Conservation (phyloP, 2,797 vertebrate species). For the Gymnoscopelus microlampas region DNA sequence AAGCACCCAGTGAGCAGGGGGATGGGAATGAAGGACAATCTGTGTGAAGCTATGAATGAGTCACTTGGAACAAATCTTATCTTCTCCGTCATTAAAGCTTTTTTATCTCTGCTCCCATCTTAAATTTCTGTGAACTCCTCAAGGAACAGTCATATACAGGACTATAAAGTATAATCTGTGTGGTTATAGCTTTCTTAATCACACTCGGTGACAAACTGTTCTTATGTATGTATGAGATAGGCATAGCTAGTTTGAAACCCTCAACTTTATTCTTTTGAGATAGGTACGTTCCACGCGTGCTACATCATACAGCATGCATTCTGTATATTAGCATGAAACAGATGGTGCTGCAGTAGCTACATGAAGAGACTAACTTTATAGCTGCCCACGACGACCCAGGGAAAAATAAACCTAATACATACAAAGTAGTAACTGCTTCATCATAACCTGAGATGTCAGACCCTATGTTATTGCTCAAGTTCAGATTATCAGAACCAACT, state of each 20-base stretch:
- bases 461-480: background rate
- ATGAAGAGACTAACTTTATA: background rate
- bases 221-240: conserved; percentile 48
- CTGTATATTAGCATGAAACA: conserved; percentile 11
- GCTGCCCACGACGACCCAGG: background rate
- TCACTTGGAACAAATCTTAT: conserved; percentile 84
- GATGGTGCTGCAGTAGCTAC: too few relatives aligned
- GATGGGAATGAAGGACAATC: conserved; percentile 41
- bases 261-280: conserved; percentile 17
- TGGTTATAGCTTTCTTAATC: conserved; percentile 72
- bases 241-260: conserved; percentile 32
- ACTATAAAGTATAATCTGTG: conserved; percentile 82
- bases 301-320: background rate
- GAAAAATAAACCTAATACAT: background rate
- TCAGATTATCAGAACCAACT: background rate
- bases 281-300: conserved; percentile 1
- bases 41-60: conserved; percentile 68
- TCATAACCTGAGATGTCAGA: background rate
- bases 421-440: background rate
- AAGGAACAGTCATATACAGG: conserved; percentile 70
- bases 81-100: conserved; percentile 78
- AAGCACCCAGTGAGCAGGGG: conserved; percentile 29
- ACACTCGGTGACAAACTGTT: conserved; percentile 67
- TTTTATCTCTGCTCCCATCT: conserved; percentile 79
- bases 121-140: conserved; percentile 75